Evolutionary conservation across 1,140 invertebrate genomes (phyloP).

Genomic region (Drosophila elegans): DNA sequence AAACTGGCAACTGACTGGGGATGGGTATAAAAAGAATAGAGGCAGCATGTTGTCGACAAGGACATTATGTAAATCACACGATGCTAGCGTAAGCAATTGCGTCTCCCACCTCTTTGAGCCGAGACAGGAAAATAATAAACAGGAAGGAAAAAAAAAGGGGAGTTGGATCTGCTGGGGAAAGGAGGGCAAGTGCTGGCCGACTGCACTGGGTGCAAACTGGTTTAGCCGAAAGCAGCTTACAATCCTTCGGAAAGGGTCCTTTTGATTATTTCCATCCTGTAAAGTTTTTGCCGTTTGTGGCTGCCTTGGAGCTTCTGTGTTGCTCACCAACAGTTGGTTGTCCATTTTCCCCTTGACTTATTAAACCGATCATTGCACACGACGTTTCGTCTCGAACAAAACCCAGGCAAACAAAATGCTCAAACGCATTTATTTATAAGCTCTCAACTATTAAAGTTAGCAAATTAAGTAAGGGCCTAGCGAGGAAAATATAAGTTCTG

Average conservation of each 20-base stretch:
- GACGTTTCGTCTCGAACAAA: constrained; percentile 57
- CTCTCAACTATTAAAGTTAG: too few species aligned
- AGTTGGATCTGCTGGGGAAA: constrained; percentile 34
- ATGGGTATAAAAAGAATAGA: constrained; percentile 10
- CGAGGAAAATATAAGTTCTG: too few species aligned
- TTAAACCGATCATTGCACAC: constrained; percentile 80
- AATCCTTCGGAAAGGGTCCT: constrained; percentile 29
- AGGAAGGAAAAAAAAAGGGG: constrained; percentile 55
- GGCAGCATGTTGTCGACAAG: constrained; percentile 58
- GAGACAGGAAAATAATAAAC: constrained; percentile 70
- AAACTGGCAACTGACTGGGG: constrained; percentile 57
- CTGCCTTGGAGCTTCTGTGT: not conserved
- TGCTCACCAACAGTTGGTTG: constrained; percentile 40
- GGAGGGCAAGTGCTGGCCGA: constrained; percentile 12
- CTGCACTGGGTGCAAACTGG: constrained; percentile 2
- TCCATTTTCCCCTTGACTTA: constrained; percentile 58
- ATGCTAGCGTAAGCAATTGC: constrained; percentile 38
- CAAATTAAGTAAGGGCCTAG: not conserved
- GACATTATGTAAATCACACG: constrained; percentile 79
- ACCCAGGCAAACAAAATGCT: constrained; percentile 41
- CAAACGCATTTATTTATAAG: not conserved
- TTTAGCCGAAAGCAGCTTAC: constrained; percentile 35
- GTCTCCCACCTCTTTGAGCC: constrained; percentile 6
- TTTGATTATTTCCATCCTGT: constrained; percentile 55
- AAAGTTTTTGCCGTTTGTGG: constrained; percentile 25